Evolutionary conservation across 2,113 vertebrate species (phyloP), one percentile per base, ranked within the genome.

Genomic region (Bufo gargarizans): DNA sequence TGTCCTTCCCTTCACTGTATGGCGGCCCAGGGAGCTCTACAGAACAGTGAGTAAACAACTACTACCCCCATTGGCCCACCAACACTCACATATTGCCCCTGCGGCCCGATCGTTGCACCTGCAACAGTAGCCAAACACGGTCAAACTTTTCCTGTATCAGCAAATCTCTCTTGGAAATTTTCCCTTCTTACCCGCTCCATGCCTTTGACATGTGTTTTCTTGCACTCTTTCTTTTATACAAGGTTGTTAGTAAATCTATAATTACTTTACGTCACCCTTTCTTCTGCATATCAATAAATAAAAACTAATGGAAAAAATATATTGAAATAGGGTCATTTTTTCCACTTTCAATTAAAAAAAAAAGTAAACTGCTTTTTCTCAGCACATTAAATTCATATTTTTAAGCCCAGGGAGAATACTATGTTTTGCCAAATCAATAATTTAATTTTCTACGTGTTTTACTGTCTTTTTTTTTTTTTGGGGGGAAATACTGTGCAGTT

Each of bases 401-500:
- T 33, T 10, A 59, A 56, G 67, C 63, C 77, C 22, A 47, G 17
- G 65, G 65, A 81, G 86, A 59, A 55, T 87, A 69, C 45, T 72
- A 49, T 56, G 22, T 59, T 43, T 82, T 56, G 53, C 50, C 14
- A 82, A 82, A 82, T 82, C 79, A 76, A 82, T 88, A 88, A 82
- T 88, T 82, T 82, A 74, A 82, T 88, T 81, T 87, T 81, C 86
- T 56, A 87, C 47, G 47, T 87, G 65, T 69, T 87, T 72, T 58
- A 56, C 10, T 56, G 16, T 76, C 74, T 19, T 43, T 72, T 14
- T 47, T 76, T 4, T 17, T 59, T 49, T 67, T 19, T 10, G 33
- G 43, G 56, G 19, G 22, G 69, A 49, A 82, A 67, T 56, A 33
- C 33, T 33, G 33, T 33, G 74, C 33, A 49, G 53, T 72, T 20